Evolutionary conservation across 2,888 invertebrate species (phyloP), one percentile per base, ranked within the genome.

Genomic region (Stenoptilia bipunctidactyla): DNA sequence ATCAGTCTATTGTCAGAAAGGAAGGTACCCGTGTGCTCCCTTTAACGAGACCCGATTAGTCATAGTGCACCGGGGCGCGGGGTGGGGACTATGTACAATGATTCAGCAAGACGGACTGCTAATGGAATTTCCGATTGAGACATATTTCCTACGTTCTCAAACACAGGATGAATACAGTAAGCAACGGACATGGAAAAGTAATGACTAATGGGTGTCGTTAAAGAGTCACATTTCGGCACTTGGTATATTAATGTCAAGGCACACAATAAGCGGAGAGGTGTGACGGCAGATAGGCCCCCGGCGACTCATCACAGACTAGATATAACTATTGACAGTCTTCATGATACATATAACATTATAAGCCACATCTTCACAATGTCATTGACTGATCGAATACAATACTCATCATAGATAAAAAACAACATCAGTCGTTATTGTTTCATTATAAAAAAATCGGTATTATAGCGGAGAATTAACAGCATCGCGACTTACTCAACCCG

Each of bases 1-100:
- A 77, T 83, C 82, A 83, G 82, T 83, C 82, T 83, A 83, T 82
- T 82, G 82, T 80, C 72, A 74, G 67, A 79, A 77, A 79, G 76
- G 80, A 80, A 77, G 75, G 77, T 76, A 69, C 61, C 60, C 49
- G 58, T 55, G 61, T 51, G 63, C 56, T 62, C 55, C 56, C 64
- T 50, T 55, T 56, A 58, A 66, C 73, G 66, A 71, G 68, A 56
- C 63, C 61, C 65, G 46, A 55, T 68, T 66, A 65, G 61, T 66
- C 62, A 66, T 30, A n/a, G n/a, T n/a, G 25, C 25, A 25, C 9
- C n/a, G n/a, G n/a, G n/a, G n/a, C n/a, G n/a, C n/a, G n/a, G n/a
- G n/a, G n/a, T n/a, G 30, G 30, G 30, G 10, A n/a, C 4, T 9
- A 30, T n/a, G 30, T 30, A 30, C 12, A n/a, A 30, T 30, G 30